These are phyloP conservation scores for Leptobrachium leishanense DNA, from an alignment of 2,113 vertebrate genomes.

Conservation along the genomic window DNA sequence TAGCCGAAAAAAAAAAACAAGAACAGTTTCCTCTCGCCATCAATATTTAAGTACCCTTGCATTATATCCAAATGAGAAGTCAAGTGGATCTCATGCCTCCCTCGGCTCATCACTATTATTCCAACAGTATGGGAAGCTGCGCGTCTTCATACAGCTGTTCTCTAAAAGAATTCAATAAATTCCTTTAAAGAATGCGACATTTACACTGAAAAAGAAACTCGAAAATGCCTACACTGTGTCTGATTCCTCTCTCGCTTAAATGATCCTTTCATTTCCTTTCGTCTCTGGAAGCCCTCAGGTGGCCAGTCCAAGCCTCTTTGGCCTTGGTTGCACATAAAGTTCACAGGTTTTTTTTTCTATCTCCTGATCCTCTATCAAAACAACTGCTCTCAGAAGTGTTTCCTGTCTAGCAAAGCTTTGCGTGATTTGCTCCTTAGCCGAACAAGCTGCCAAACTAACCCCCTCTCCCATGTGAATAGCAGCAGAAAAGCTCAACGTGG, in stretches of 20 bases:
- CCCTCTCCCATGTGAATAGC: conserved; percentile 63
- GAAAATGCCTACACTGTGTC: conserved; percentile 55
- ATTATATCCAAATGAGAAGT: background rate
- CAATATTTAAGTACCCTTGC: background rate
- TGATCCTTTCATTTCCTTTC: conserved; percentile 96
- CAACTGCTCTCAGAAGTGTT: conserved; percentile 73
- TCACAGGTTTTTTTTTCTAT: conserved; percentile 79
- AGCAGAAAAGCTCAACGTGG: conserved; percentile 48
- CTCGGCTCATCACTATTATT: background rate
- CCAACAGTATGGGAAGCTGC: background rate
- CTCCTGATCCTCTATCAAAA: conserved; percentile 83
- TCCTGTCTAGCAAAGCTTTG: conserved; percentile 79
- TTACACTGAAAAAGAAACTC: conserved; percentile 48
- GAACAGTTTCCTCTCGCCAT: background rate
- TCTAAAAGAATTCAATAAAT: conserved; percentile 31
- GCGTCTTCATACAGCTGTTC: background rate
- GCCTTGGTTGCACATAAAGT: conserved; percentile 73
- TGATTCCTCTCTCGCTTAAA: conserved; percentile 75
- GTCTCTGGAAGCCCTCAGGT: conserved; percentile 77
- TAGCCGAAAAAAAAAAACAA: background rate
- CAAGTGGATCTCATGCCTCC: background rate
- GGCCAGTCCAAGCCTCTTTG: conserved; percentile 60
- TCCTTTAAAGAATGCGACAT: conserved; percentile 65
- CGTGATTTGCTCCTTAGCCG: conserved; percentile 65
- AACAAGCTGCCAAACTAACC: conserved; percentile 72